A percentile compares a stretch with the other conserved stretches of the same genome.
Conservation (phyloP, 1,140 invertebrate species). For the Oryctes rhinoceros region DNA sequence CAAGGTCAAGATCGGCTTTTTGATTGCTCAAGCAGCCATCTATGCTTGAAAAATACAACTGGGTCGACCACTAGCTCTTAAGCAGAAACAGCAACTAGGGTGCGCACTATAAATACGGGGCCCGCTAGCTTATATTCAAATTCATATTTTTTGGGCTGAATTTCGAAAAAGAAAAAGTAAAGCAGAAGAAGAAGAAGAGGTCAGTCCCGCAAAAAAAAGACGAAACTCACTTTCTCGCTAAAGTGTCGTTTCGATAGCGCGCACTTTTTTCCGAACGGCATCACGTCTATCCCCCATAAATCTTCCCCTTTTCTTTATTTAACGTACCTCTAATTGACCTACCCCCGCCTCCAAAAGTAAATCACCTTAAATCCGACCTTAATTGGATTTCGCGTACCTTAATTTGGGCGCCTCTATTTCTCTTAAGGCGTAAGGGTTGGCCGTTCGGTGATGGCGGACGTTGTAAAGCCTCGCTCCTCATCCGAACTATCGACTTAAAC, state of each 20-base stretch:
- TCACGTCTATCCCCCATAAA: slow-evolving; percentile 4
- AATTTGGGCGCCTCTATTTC: background rate
- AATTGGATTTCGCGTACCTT: slow-evolving; percentile 29
- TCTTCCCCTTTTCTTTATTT: slow-evolving; percentile 32
- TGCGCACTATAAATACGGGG: too few species aligned
- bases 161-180: too few species aligned
- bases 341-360: slow-evolving; percentile 10
- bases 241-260: background rate
- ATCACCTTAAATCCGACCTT: slow-evolving; percentile 24
- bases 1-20: too few species aligned
- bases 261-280: background rate
- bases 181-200: too few species aligned
- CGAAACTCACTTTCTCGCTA: too few species aligned
- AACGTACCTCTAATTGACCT: slow-evolving; percentile 30
- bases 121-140: too few species aligned
- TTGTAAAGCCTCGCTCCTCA: background rate
- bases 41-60: too few species aligned
- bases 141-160: too few species aligned
- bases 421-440: slow-evolving; percentile 1
- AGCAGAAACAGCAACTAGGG: too few species aligned
- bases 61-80: too few species aligned
- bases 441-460: background rate
- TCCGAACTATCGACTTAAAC: background rate
- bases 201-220: too few species aligned
- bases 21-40: too few species aligned